Evolutionary conservation across 2,113 vertebrate species (phyloP).

Genomic region (Gopherus flavomarginatus): DNA sequence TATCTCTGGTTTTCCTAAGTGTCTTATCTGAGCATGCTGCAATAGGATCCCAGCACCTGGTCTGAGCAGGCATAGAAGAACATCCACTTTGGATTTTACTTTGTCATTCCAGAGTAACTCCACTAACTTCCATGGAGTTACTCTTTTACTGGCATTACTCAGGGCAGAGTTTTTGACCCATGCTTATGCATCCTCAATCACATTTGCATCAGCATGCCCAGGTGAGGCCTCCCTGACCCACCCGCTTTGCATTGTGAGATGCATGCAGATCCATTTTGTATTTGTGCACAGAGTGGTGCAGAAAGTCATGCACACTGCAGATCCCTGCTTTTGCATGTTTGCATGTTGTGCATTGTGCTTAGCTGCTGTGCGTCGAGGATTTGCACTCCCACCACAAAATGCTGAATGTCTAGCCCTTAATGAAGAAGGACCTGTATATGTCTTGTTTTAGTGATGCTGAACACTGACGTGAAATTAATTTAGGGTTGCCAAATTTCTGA

Average conservation of each 20-base stretch:
- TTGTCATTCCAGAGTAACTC: neutral
- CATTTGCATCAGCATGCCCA: accelerated
- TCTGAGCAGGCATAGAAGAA: neutral
- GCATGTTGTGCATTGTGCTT: neutral
- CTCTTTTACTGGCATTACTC: neutral
- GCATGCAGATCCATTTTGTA: neutral
- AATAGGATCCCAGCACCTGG: neutral
- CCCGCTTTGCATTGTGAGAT: neutral
- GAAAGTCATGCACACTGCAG: neutral
- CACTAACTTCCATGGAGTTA: neutral
- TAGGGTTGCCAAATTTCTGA: neutral
- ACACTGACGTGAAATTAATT: neutral
- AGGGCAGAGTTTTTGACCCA: neutral
- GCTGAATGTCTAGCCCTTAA: neutral
- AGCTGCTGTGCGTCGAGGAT: neutral
- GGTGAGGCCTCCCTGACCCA: accelerated
- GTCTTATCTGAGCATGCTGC: neutral
- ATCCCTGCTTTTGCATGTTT: neutral
- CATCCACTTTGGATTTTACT: neutral
- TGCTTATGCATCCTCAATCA: neutral
- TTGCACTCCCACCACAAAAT: neutral
- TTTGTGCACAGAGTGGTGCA: neutral
- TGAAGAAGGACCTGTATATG: neutral
- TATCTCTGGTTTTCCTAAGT: neutral
- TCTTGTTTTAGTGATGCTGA: neutral